Base-by-base conservation (phyloP, 2,888 invertebrate genomes). In the Dysmachus trigonus region DNA sequence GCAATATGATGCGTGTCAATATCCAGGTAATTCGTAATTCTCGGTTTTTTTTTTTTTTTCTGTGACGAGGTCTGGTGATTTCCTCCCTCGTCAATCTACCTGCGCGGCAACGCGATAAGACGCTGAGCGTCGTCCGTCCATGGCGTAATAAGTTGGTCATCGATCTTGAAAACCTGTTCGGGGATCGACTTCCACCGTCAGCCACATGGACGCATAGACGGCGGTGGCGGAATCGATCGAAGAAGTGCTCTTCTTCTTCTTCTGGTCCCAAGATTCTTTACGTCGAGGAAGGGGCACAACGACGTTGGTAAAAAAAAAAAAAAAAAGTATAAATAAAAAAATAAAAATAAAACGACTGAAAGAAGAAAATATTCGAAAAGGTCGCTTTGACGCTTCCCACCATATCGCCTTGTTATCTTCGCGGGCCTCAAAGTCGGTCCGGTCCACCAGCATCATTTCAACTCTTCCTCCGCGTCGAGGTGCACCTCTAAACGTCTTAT, bases 81-180 rank as follows among this genome's bases (percentile, higher is more conserved):
- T 81, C 81, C 81, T 81, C 81, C 81, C 83, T 83, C 83, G 83
- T 83, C 83, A 83, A 83, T 83, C 83, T 83, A 72, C 83, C 72
- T 71, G 41, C 33, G 72, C 27, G 22, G 62, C 31, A n/a, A n/a
- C 22, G 38, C 71, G 83, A 72, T 83, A 83, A 62, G 62, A 83
- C 33, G 62, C 38, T 41, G 53, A 83, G 33, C 83, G 35, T 83
- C 72, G 53, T 72, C 18, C 83, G 35, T 83, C 72, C 72, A 41
- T 83, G 41, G 72, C 83, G 83, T 83, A 83, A 83, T 83, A 85
- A 85, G 76, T 86, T 87, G 87, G 87, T 86, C 86, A 86, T 86
- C 83, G 86, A 86, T 86, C 86, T 84, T 84, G 31, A 85, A 85
- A 85, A 85, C 85, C 76, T 85, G 85, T 85, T 85, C 22, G 62